These are phyloP conservation scores for Otus sunia DNA, from an alignment of 2,113 vertebrate species.

Conservation along the genomic window DNA sequence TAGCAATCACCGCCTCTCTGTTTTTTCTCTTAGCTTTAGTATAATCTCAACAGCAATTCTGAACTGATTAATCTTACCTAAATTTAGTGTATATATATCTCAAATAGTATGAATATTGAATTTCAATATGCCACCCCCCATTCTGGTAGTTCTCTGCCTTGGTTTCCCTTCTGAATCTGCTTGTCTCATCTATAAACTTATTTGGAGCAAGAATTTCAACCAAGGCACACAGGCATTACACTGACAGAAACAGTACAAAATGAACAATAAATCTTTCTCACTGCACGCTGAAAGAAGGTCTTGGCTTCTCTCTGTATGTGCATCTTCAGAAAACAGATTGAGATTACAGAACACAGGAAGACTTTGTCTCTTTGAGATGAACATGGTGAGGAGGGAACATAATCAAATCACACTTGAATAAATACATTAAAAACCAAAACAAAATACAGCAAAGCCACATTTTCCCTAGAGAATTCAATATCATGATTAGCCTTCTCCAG, in stretches of 20 bases:
- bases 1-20: background rate
- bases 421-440: background rate
- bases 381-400: background rate
- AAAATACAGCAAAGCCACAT: background rate
- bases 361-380: background rate
- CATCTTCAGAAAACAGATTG: conserved; percentile 14
- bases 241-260: conserved; percentile 1
- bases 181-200: background rate
- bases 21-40: background rate
- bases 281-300: background rate
- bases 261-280: background rate
- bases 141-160: background rate
- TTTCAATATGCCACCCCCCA: background rate
- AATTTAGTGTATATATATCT: background rate
- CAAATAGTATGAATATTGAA: background rate
- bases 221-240: background rate
- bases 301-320: background rate
- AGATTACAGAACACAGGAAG: background rate
- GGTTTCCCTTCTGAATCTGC: background rate
- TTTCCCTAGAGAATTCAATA: background rate
- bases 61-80: background rate
- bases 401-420: background rate
- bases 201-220: background rate
- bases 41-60: background rate
- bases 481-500: background rate